A percentile compares a stretch with the other conserved stretches of the same genome.
phyloP scores from a whole-genome alignment of 2,797 vertebrate genomes.

The Anomalospiza imberbis region DNA sequence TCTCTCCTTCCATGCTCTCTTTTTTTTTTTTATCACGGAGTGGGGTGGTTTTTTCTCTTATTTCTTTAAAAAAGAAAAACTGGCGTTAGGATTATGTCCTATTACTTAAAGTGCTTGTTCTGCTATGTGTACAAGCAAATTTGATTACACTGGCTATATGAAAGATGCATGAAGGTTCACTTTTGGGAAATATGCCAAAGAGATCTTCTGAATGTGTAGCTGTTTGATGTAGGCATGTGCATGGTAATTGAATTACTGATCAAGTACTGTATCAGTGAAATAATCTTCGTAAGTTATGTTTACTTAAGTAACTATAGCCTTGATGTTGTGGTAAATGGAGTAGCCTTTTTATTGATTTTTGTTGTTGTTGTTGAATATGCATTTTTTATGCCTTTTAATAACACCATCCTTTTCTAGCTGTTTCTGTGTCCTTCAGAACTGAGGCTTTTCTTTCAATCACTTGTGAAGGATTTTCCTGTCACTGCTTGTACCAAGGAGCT shows the following conservation, averaged over 20 bases:
- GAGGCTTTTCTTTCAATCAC: background rate
- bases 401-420: background rate
- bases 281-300: slow-evolving; percentile 40
- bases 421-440: slow-evolving; percentile 32
- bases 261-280: slow-evolving; percentile 59
- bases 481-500: background rate
- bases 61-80: background rate
- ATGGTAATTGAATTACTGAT: slow-evolving; percentile 59
- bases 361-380: slow-evolving; percentile 22
- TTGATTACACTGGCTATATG: slow-evolving; percentile 9
- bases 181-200: slow-evolving; percentile 37
- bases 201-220: background rate
- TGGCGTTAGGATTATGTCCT: background rate
- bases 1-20: background rate
- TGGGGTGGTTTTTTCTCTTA: background rate
- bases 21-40: background rate
- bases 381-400: slow-evolving; percentile 56
- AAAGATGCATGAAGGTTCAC: slow-evolving; percentile 36
- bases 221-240: slow-evolving; percentile 28
- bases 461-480: background rate
- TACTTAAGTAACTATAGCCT: slow-evolving; percentile 42
- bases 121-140: background rate
- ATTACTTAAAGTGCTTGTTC: slow-evolving; percentile 42
- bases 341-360: slow-evolving; percentile 43
- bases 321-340: slow-evolving; percentile 15